phyloP scores from a whole-genome alignment of 2,888 invertebrate genomes.

The Zele albiditarsus region DNA sequence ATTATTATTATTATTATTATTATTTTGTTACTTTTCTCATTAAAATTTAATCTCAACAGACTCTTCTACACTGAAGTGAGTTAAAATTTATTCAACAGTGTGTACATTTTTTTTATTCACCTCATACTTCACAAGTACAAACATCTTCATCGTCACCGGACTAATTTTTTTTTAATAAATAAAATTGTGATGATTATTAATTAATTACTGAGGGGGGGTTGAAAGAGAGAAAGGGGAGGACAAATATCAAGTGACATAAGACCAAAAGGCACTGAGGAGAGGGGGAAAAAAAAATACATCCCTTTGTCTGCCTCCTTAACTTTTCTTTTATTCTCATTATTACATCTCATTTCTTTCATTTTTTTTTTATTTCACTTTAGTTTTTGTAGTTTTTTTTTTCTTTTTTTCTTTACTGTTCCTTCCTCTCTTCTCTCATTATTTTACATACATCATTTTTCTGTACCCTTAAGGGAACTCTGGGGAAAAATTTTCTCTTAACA shows the following conservation, averaged over 20 bases:
- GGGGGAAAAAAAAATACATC: no score
- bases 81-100: no score
- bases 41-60: no score
- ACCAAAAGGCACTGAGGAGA: not conserved
- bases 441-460: not conserved
- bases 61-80: no score
- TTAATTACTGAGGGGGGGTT: not conserved
- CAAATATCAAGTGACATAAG: not conserved
- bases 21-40: no score
- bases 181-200: not conserved
- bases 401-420: not conserved
- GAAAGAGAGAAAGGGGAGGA: not conserved
- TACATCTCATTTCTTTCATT: not conserved
- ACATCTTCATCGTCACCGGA: not conserved
- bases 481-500: not conserved
- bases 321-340: no score
- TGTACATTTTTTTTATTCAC: no score
- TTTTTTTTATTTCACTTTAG: not conserved
- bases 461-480: not conserved
- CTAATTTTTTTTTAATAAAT: not conserved
- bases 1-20: no score
- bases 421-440: not conserved
- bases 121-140: not conserved
- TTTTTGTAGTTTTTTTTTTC: not conserved
- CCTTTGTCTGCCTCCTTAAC: no score